Base-by-base conservation (phyloP, 2,888 invertebrate genomes). In the Xestia c-nigrum region DNA sequence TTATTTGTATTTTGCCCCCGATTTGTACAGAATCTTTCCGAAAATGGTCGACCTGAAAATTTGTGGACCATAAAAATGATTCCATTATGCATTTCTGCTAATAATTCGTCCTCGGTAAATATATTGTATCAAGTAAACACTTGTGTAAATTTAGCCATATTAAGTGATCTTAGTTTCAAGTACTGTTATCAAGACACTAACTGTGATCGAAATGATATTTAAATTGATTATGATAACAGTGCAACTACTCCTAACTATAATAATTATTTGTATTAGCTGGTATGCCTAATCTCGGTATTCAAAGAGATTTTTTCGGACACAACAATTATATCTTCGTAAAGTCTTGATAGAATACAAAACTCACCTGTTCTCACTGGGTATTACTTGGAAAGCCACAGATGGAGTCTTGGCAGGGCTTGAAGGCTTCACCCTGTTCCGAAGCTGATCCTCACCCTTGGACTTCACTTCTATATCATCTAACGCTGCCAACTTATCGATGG, bases 321-420 rank as follows among this genome's bases (percentile, higher is more conserved):
- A n/a, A n/a, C n/a, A n/a, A n/a, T n/a, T n/a, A n/a, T n/a, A 6
- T 16, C 2, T 31, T 5, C 38, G 24, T 40, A 38, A 21, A 24
- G 4, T 40, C n/a, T 19, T 19, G 6, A 52, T 19, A 43, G 9
- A 50, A 16, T 9, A 46, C 10, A 55, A 78, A 71, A 79, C 91
- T 93, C 89, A 97, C 97, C 93, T 96, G 80, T 95, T 95, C 88
- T 97, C 97, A 90, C 97, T 97, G 1, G 97, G 97, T 82, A 96
- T 96, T 55, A 97, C 92, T 90, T 97, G 94, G 80, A 97, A 97
- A 67, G 94, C 93, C 5, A 97, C 96, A 1, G 96, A 94, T 4
- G 96, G 96, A 21, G 95, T 95, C 82, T 96, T 95, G 0, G 93
- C 93, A 47, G 94, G 84, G 79, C 85, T 92, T 0, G 92, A 93